phyloP scores from a whole-genome alignment of 2,888 invertebrate genomes.

The Lagria hirta region DNA sequence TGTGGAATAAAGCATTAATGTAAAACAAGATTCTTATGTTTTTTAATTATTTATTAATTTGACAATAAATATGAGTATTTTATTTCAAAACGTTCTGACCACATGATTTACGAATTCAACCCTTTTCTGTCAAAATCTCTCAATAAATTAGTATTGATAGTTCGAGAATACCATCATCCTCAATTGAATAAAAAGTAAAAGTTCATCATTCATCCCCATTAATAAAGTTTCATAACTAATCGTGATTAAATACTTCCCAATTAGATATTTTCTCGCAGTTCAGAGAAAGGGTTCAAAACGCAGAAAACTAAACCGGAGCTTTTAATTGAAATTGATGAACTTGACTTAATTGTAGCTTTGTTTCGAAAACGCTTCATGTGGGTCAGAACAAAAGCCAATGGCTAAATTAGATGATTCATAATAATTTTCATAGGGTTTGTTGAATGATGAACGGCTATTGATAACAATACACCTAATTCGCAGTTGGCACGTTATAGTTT shows the following conservation, averaged over 20 bases:
- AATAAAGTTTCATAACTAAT: conserved; percentile 10
- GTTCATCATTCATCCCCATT: conserved; percentile 1
- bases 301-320: conserved; percentile 18
- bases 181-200: no score
- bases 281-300: conserved; percentile 18
- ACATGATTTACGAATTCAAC: no score
- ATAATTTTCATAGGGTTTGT: conserved; percentile 27
- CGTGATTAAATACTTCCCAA: conserved; percentile 24
- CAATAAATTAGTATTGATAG: no score
- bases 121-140: no score
- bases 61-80: no score
- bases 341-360: conserved; percentile 19
- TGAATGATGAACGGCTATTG: conserved; percentile 16
- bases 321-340: conserved; percentile 27
- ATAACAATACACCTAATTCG: conserved; percentile 14
- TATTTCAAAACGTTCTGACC: no score
- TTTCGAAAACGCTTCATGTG: conserved; percentile 22
- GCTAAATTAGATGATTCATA: conserved; percentile 29
- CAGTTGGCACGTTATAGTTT: conserved; percentile 10
- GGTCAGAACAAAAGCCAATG: conserved; percentile 22
- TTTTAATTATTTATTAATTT: no score
- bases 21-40: no score
- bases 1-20: no score
- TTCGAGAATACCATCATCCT: no score
- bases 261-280: conserved; percentile 10